Percentiles rank a stretch among this genome's conserved stretches.
These are phyloP conservation scores for Listronotus bonariensis DNA, from an alignment of 1,140 invertebrate genomes.

Conservation along the genomic window DNA sequence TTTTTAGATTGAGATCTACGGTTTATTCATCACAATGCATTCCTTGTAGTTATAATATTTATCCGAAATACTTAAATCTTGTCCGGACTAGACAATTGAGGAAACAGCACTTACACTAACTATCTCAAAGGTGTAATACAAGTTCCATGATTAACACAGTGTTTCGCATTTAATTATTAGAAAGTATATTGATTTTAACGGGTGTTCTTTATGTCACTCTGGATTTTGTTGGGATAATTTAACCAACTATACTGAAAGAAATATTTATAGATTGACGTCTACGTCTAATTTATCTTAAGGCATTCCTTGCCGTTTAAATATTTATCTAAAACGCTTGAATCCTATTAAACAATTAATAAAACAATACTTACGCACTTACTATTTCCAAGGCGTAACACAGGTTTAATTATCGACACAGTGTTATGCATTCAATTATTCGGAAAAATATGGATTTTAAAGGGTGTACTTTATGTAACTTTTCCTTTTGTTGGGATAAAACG, in stretches of 20 bases:
- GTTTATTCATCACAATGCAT: slow-evolving; percentile 55
- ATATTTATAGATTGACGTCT: too few relatives aligned
- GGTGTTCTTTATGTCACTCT: background rate
- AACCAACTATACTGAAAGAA: too few relatives aligned
- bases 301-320: slow-evolving; percentile 55
- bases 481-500: too few relatives aligned
- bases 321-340: slow-evolving; percentile 51
- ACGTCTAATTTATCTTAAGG: slow-evolving; percentile 55
- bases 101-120: slow-evolving; percentile 53
- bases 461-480: too few relatives aligned
- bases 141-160: background rate
- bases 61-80: slow-evolving; percentile 49
- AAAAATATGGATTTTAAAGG: too few relatives aligned
- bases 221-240: background rate
- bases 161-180: background rate
- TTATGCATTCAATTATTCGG: background rate
- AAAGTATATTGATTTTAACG: background rate
- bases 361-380: slow-evolving; percentile 52
- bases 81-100: slow-evolving; percentile 50
- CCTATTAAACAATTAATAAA: slow-evolving; percentile 51
- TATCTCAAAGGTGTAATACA: slow-evolving; percentile 37
- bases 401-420: slow-evolving; percentile 3
- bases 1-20: too few relatives aligned
- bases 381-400: slow-evolving; percentile 32
- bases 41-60: slow-evolving; percentile 55